phyloP scores from a whole-genome alignment of 2,888 invertebrate species.

The Caenorhabditis panamensis region DNA sequence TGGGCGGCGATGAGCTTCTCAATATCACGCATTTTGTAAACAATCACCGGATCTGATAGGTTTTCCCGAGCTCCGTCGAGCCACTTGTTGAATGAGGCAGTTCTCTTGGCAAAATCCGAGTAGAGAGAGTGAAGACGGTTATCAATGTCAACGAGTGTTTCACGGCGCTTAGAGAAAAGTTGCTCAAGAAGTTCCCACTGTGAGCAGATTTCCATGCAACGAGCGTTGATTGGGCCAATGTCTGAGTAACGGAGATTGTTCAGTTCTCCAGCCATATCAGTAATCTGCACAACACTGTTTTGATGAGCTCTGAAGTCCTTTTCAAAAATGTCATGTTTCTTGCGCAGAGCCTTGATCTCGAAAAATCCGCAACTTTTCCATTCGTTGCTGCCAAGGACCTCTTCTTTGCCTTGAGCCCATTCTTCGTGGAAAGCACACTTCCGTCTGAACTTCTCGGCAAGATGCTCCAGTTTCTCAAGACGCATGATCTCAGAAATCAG shows the following conservation, averaged over 20 bases:
- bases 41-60: slow-evolving; percentile 99
- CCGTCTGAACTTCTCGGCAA: slow-evolving; percentile 99
- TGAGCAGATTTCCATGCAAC: slow-evolving; percentile 88
- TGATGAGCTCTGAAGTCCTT: slow-evolving; percentile 99
- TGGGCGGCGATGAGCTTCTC: slow-evolving; percentile 98
- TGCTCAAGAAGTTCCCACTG: slow-evolving; percentile 97
- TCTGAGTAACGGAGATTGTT: slow-evolving; percentile 98
- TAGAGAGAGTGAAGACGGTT: slow-evolving; percentile 97
- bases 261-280: slow-evolving; percentile 98
- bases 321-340: slow-evolving; percentile 99
- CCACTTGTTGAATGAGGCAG: slow-evolving; percentile 99
- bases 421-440: slow-evolving; percentile 99
- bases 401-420: slow-evolving; percentile 94
- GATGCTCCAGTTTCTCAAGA: slow-evolving; percentile 96
- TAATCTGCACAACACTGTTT: slow-evolving; percentile 99
- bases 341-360: slow-evolving; percentile 98
- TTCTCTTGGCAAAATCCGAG: slow-evolving; percentile 96
- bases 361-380: slow-evolving; percentile 97
- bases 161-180: slow-evolving; percentile 84
- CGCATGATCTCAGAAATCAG: slow-evolving; percentile 99
- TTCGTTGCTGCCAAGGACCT: slow-evolving; percentile 91
- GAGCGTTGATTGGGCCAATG: slow-evolving; percentile 91
- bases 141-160: slow-evolving; percentile 85
- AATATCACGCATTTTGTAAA: slow-evolving; percentile 99
- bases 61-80: slow-evolving; percentile 99